phyloP scores from a whole-genome alignment of 2,113 vertebrate species.

The Gambusia affinis region DNA sequence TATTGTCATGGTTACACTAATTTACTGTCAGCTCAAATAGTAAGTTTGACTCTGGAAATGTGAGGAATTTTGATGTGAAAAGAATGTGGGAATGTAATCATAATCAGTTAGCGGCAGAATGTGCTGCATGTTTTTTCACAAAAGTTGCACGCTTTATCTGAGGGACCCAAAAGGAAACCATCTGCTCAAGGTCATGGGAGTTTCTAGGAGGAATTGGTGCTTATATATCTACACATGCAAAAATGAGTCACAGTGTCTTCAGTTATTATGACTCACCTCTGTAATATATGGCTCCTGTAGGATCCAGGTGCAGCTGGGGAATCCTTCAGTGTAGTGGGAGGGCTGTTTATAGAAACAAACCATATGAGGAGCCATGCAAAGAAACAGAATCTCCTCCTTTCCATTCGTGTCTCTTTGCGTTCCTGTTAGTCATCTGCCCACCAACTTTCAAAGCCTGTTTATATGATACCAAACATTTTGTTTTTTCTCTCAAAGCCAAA shows the following conservation, averaged over 20 bases:
- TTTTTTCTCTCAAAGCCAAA: background rate
- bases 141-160: slow-evolving; percentile 8
- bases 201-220: slow-evolving; percentile 12
- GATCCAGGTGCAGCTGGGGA: slow-evolving; percentile 41
- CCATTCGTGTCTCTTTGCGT: slow-evolving; percentile 38
- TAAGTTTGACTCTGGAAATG: slow-evolving; percentile 4
- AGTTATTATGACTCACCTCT: slow-evolving; percentile 40
- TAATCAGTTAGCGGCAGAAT: slow-evolving; percentile 1
- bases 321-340: slow-evolving; percentile 53
- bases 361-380: slow-evolving; percentile 47
- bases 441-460: slow-evolving; percentile 51
- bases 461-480: slow-evolving; percentile 28
- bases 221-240: background rate
- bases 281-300: slow-evolving; percentile 47
- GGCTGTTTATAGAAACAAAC: slow-evolving; percentile 51
- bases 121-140: background rate
- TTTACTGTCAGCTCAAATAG: slow-evolving; percentile 39
- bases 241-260: slow-evolving; percentile 8
- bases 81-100: slow-evolving; percentile 5
- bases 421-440: slow-evolving; percentile 37
- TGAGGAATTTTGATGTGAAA: background rate
- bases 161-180: slow-evolving; percentile 11
- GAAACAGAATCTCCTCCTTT: slow-evolving; percentile 22
- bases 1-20: slow-evolving; percentile 4
- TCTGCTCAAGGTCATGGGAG: slow-evolving; percentile 14